phyloP scores from a whole-genome alignment of 2,113 vertebrate genomes.

The Poeciliopsis occidentalis region DNA sequence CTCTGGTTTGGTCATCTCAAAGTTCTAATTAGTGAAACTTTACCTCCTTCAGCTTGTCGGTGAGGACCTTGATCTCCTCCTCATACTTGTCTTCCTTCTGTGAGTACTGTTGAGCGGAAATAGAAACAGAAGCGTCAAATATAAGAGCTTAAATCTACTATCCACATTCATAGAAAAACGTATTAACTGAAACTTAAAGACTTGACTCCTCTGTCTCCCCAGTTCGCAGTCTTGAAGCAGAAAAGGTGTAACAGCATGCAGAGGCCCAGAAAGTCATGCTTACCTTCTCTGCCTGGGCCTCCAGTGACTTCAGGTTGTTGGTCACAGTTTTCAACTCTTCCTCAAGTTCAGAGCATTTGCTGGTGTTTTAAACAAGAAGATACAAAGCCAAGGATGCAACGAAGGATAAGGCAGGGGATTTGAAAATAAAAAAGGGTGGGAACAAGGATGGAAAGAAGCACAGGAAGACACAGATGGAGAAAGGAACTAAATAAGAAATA shows the following conservation, averaged over 20 bases:
- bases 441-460: constrained; percentile 21
- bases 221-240: constrained; percentile 2
- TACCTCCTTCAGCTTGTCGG: constrained; percentile 99
- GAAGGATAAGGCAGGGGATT: constrained; percentile 18
- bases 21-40: constrained; percentile 52
- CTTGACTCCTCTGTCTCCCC: not conserved
- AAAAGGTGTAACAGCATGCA: constrained; percentile 49
- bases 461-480: constrained; percentile 48
- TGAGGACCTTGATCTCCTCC: constrained; percentile 98
- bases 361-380: constrained; percentile 87
- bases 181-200: not conserved
- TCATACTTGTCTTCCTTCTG: constrained; percentile 99
- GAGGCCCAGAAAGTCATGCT: constrained; percentile 53
- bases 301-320: constrained; percentile 99
- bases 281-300: constrained; percentile 99
- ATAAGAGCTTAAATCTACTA: not conserved
- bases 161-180: not conserved
- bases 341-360: constrained; percentile 99
- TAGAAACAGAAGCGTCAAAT: constrained; percentile 30
- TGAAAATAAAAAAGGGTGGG: not conserved
- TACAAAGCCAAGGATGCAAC: constrained; percentile 70
- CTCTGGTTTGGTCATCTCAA: not conserved
- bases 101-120: constrained; percentile 90
- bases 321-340: constrained; percentile 99
- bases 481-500: constrained; percentile 79